phyloP scores from a whole-genome alignment of 2,888 invertebrate genomes.

The Proisotoma minuta region DNA sequence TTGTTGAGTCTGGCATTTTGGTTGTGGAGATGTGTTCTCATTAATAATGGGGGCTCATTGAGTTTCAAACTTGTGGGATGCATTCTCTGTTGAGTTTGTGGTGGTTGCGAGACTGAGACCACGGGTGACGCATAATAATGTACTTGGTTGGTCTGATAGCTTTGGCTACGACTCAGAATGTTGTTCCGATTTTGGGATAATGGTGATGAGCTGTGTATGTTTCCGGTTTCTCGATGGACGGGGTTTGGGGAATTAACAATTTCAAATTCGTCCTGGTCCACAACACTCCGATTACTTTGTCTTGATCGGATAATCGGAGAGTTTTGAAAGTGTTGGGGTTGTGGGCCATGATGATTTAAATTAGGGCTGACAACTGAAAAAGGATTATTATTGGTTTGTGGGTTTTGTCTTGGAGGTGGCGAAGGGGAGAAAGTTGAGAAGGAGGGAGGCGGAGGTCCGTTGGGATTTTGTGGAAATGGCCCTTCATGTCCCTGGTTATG shows the following conservation, averaged over 20 bases:
- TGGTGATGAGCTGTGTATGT: conserved; percentile 7
- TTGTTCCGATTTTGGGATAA: conserved; percentile 8
- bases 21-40: conserved; percentile 15
- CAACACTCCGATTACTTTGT: conserved; percentile 6
- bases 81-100: conserved; percentile 13
- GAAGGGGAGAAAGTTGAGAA: conserved; percentile 36
- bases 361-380: conserved; percentile 26
- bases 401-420: conserved; percentile 25
- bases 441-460: conserved; percentile 26
- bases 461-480: conserved; percentile 21
- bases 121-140: conserved; percentile 45
- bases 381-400: conserved; percentile 19
- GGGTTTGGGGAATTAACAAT: conserved; percentile 9
- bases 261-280: not conserved
- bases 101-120: conserved; percentile 17
- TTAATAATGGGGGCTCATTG: conserved; percentile 7
- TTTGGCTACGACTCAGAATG: conserved; percentile 16
- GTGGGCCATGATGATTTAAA: conserved; percentile 24
- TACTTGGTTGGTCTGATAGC: conserved; percentile 19
- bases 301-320: too few relatives aligned
- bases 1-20: conserved; percentile 15
- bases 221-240: conserved; percentile 19
- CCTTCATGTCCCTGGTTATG: conserved; percentile 4
- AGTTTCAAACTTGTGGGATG: not conserved
- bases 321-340: not conserved